These are phyloP conservation scores for Peromyscus nudipes DNA, from an alignment of 2,797 vertebrate genomes.

Conservation along the genomic window DNA sequence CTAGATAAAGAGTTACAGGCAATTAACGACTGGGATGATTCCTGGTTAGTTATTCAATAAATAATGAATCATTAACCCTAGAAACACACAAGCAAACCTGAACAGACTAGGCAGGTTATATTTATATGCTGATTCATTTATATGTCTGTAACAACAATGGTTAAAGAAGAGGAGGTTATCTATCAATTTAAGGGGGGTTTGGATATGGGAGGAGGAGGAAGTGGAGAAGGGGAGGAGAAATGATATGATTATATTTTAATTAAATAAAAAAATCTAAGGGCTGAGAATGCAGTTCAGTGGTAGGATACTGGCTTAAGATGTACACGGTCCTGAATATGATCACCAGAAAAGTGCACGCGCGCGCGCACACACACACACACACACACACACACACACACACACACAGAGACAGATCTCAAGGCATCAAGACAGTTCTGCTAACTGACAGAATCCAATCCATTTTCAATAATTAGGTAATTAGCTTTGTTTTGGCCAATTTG, in stretches of 20 bases:
- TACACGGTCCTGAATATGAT: not conserved
- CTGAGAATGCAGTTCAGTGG: not conserved
- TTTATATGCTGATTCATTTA: not conserved
- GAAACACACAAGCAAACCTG: not conserved
- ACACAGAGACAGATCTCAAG: not conserved
- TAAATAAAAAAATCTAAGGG: not conserved
- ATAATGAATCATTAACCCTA: not conserved
- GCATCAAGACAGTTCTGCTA: not conserved
- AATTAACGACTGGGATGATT: not conserved
- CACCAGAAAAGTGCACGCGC: not conserved
- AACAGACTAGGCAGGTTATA: not conserved
- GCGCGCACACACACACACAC: no score
- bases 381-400: no score
- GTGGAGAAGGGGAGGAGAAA: not conserved
- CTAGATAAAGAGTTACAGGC: not conserved
- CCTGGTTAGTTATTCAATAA: not conserved
- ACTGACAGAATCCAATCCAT: not conserved
- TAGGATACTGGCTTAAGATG: not conserved
- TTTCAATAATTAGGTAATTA: not conserved
- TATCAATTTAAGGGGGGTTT: not conserved
- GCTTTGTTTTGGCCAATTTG: not conserved
- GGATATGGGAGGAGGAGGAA: not conserved
- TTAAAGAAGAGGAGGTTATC: not conserved
- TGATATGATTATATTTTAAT: not conserved
- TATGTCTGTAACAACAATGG: not conserved